Percentiles rank a stretch among this genome's conserved stretches.
Conservation (phyloP, 2,113 vertebrate genomes). For the Crotalus helleri region DNA sequence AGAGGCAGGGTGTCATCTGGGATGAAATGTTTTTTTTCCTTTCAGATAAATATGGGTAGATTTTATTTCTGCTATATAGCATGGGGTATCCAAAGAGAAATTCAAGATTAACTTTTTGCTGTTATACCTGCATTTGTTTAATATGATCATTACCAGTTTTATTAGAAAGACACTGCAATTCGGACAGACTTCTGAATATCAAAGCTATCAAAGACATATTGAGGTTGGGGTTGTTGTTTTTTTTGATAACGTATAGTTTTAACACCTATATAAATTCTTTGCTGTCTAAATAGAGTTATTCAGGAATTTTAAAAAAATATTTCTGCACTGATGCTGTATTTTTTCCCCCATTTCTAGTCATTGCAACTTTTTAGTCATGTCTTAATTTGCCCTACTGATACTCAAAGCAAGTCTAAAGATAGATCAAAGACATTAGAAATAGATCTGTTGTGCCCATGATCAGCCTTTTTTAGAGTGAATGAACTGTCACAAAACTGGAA, state of each 20-base stretch:
- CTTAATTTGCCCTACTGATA: neutral
- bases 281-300: neutral
- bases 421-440: neutral
- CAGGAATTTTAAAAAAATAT: neutral
- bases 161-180: neutral
- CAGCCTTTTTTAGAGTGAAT: neutral
- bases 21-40: neutral
- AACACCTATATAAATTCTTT: neutral
- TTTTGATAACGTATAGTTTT: neutral
- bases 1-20: neutral
- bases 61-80: neutral
- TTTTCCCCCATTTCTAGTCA: neutral
- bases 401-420: neutral
- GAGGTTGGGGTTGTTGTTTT: neutral
- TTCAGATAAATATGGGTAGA: neutral
- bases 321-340: neutral
- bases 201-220: neutral
- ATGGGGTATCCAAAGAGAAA: neutral
- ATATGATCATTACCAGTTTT: neutral
- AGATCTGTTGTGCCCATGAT: neutral
- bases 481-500: neutral
- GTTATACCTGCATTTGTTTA: neutral
- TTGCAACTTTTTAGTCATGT: neutral
- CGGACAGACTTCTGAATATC: neutral
- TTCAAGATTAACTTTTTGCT: neutral